Percentiles rank a stretch among this genome's conserved stretches.
These are phyloP conservation scores for Dipodomys merriami DNA, from an alignment of 2,113 vertebrate species.

Conservation along the genomic window DNA sequence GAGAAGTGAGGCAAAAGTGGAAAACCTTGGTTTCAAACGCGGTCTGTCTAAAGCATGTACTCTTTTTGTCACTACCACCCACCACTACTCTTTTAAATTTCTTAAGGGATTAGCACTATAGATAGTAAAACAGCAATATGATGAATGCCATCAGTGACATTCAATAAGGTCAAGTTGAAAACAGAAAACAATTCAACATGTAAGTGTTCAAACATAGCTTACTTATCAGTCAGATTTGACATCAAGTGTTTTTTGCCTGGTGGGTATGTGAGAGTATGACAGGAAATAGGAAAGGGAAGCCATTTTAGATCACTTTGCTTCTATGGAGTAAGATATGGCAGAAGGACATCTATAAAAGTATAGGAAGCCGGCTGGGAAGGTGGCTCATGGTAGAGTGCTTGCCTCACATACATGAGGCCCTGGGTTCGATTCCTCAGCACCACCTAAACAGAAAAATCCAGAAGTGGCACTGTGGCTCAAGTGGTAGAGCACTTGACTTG, in stretches of 20 bases:
- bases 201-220: background rate
- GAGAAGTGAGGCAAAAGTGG: background rate
- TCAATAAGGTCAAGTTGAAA: background rate
- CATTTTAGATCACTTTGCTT: background rate
- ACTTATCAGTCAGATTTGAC: background rate
- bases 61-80: background rate
- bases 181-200: background rate
- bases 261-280: background rate
- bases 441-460: too few relatives aligned
- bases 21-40: constrained; percentile 19
- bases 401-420: too few relatives aligned
- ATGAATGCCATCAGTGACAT: background rate
- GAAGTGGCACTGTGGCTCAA: too few relatives aligned
- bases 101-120: constrained; percentile 3
- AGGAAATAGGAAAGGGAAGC: background rate
- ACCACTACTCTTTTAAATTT: background rate
- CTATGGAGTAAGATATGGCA: background rate
- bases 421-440: too few relatives aligned
- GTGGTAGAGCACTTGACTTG: too few relatives aligned
- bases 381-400: too few relatives aligned
- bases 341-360: background rate
- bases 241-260: background rate
- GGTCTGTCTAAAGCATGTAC: background rate
- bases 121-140: constrained; percentile 11
- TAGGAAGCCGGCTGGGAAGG: background rate